Evolutionary conservation across 2,113 vertebrate genomes (phyloP).

Genomic region (Lophotis ruficrista): DNA sequence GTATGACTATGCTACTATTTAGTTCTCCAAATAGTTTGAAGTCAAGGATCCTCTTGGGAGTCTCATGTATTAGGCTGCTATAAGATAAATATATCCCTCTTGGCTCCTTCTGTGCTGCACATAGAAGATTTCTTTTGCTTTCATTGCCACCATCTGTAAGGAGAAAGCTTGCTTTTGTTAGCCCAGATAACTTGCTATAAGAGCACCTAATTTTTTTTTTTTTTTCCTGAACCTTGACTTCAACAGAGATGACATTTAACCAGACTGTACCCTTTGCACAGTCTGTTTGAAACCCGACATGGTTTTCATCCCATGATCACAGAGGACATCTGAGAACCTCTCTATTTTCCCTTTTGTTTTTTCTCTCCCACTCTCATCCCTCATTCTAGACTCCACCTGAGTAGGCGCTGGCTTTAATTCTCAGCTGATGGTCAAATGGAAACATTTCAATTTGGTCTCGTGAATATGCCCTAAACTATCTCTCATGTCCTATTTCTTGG

Average conservation of each 20-base stretch:
- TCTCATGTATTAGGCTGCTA: not conserved
- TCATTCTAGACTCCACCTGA: not conserved
- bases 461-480: not conserved
- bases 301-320: not conserved
- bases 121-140: not conserved
- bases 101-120: not conserved
- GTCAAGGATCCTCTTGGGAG: not conserved
- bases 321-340: not conserved
- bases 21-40: not conserved
- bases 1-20: not conserved
- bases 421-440: not conserved
- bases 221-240: not conserved
- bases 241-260: not conserved
- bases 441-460: not conserved
- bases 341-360: not conserved
- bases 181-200: not conserved
- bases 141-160: not conserved
- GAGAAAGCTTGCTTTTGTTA: not conserved
- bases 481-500: not conserved
- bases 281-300: not conserved
- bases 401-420: not conserved
- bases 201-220: not conserved
- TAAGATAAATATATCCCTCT: not conserved
- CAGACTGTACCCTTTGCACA: not conserved
- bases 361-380: not conserved